Base-by-base conservation (phyloP, 2,888 invertebrate genomes). In the Aethes cnicana region DNA sequence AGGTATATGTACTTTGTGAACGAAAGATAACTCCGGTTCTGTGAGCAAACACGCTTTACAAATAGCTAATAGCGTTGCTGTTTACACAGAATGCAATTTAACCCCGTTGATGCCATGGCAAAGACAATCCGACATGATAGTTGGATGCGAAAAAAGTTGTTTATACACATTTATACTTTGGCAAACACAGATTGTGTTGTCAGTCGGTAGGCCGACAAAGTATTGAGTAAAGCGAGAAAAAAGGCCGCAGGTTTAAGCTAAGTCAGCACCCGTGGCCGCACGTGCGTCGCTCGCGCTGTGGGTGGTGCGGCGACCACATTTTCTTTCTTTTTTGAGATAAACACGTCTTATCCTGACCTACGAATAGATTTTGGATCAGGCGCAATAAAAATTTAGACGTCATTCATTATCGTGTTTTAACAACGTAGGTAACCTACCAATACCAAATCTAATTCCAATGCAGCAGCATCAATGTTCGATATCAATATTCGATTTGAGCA, bases 11-110 rank as follows among this genome's bases (percentile, higher is more conserved):
- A 71, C 69, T 68, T 67, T 68, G 61, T 64, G 66, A 55, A 56
- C 62, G 55, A 47, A 62, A 70, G 77, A 77, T 80, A 69, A 63
- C 64, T 75, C 77, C 72, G 65, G 65, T 65, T 68, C 57, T 64
- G 16, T 17, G 32, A n/a, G 11, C 0, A 28, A 28, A 28, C 28
- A 28, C 11, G 12, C 70, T 4, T 12, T 28, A 11, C 12, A 7
- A 28, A 12, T 6, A 12, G 2, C 28, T 4, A 6, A 6, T 12
- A 28, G 11, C 28, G 12, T 28, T 12, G 11, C 1, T 12, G 7
- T 5, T 23, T 2, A 14, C 16, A 16, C 11, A 25, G 6, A 33
- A 46, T 46, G 71, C 47, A 41, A 48, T 48, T 41, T 41, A 25
- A 41, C 14, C 8, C 20, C 9, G 41, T 48, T 47, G 39, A 18